These are phyloP conservation scores for Lasaia peninsularis DNA, from an alignment of 1,140 invertebrate species.

Conservation along the genomic window DNA sequence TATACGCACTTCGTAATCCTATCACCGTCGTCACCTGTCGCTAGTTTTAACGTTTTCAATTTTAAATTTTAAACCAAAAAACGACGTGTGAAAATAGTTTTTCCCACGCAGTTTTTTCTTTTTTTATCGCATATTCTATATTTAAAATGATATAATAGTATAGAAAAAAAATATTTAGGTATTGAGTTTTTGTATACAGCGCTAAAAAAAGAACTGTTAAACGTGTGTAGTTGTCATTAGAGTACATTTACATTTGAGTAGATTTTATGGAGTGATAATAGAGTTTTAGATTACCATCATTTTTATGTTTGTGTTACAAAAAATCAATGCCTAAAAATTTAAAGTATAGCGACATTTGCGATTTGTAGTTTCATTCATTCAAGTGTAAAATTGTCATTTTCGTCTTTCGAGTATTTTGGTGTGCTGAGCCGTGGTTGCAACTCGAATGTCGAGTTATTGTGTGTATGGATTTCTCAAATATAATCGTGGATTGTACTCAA, in stretches of 20 bases:
- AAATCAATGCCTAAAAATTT: slow-evolving; percentile 5
- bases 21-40: slow-evolving; percentile 43
- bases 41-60: slow-evolving; percentile 43
- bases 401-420: slow-evolving; percentile 11
- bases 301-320: neutral
- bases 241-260: neutral
- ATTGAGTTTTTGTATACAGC: neutral
- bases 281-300: no score
- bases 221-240: neutral
- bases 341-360: slow-evolving; percentile 6
- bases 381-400: slow-evolving; percentile 11
- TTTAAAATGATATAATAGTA: neutral
- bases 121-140: slow-evolving; percentile 5
- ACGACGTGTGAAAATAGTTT: slow-evolving; percentile 21
- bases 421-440: neutral
- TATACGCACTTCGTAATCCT: neutral
- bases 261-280: no score
- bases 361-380: slow-evolving; percentile 9
- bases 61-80: slow-evolving; percentile 50
- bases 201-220: no score
- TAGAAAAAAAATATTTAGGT: neutral
- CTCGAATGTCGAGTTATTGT: slow-evolving; percentile 4
- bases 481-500: slow-evolving; percentile 12
- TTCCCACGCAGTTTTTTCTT: slow-evolving; percentile 22
- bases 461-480: slow-evolving; percentile 10